Evolutionary conservation across 2,797 vertebrate genomes (phyloP).

Genomic region (Chrysocyon brachyurus): DNA sequence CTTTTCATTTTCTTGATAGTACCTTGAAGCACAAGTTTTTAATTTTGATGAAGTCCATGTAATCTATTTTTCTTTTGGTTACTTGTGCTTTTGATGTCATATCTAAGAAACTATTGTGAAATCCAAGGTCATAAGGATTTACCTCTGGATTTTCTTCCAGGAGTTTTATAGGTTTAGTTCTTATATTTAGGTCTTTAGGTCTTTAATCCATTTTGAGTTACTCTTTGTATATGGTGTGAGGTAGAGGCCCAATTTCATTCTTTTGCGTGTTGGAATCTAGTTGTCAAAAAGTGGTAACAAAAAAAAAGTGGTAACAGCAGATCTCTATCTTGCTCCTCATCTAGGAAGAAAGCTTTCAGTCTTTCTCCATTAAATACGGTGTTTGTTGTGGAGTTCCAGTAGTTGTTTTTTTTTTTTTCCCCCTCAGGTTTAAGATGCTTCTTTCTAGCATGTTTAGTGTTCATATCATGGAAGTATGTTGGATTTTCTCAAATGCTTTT

Average conservation of each 20-base stretch:
- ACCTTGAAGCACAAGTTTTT: constrained; percentile 35
- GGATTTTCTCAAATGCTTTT: not conserved
- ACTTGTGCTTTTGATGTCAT: not conserved
- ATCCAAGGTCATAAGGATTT: not conserved
- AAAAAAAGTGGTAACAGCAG: not conserved
- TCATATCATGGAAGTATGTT: not conserved
- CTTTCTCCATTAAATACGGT: not conserved
- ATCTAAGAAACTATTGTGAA: not conserved
- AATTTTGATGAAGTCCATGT: not conserved
- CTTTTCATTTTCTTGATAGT: constrained; percentile 1
- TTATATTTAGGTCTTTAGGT: not conserved
- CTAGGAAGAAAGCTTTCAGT: not conserved
- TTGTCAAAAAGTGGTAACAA: not conserved
- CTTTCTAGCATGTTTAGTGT: not conserved
- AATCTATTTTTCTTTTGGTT: not conserved
- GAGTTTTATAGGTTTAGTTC: not conserved
- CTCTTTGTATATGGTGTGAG: not conserved
- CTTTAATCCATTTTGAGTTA: not conserved
- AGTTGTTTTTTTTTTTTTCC: not conserved
- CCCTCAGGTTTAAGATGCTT: not conserved
- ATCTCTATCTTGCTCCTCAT: not conserved
- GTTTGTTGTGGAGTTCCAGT: not conserved
- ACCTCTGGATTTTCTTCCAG: not conserved
- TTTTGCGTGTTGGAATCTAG: not conserved
- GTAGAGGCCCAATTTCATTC: not conserved